Evolutionary conservation across 2,113 vertebrate species (phyloP).

Genomic region (Apteryx mantelli): DNA sequence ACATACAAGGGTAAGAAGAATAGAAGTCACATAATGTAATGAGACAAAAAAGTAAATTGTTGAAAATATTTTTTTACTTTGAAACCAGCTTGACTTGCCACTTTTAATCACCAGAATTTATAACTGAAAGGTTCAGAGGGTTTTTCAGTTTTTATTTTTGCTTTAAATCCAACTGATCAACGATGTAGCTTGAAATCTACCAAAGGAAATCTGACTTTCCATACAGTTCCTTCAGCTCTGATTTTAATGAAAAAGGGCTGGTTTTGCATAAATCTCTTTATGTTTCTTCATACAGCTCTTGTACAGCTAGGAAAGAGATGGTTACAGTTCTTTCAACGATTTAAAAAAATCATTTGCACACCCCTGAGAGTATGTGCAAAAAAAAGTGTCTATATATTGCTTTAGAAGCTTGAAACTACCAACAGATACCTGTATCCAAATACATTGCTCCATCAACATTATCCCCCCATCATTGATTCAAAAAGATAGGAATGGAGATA

Average conservation of each 20-base stretch:
- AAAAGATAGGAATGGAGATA: neutral
- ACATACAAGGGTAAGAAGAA: constrained; percentile 27
- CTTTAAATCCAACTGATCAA: neutral
- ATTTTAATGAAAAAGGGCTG: neutral
- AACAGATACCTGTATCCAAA: neutral
- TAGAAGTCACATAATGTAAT: neutral
- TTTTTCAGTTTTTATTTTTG: neutral
- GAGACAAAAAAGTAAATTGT: neutral
- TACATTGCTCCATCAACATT: neutral
- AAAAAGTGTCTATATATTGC: neutral
- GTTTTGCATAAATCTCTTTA: neutral
- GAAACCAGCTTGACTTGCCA: neutral
- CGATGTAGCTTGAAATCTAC: neutral
- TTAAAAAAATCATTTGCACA: neutral
- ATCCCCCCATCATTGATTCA: neutral
- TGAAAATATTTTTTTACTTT: neutral
- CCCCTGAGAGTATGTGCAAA: neutral
- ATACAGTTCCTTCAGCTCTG: neutral
- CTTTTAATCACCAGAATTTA: neutral
- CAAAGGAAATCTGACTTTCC: neutral
- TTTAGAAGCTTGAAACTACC: neutral
- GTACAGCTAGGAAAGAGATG: neutral
- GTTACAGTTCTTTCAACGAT: neutral
- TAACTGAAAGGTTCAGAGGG: neutral
- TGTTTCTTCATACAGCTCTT: neutral